Evolutionary conservation across 2,113 vertebrate species (phyloP).

Genomic region (Melanotaenia duboulayi): DNA sequence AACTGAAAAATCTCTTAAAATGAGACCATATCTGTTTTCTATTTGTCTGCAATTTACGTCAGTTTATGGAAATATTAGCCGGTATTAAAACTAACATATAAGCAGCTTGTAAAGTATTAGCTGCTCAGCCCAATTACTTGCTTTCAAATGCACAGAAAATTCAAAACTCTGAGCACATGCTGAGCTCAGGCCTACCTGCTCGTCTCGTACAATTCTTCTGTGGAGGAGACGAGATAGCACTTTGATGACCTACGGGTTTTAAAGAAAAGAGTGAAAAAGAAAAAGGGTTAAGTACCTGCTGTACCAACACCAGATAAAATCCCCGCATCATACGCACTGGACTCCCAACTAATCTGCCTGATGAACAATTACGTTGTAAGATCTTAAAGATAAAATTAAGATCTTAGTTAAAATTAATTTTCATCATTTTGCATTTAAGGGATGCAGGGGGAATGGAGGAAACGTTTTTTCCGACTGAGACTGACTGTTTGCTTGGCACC

Average conservation of each 20-base stretch:
- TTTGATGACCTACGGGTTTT: neutral
- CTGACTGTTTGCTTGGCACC: neutral
- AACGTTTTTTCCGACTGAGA: neutral
- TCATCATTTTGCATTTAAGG: conserved; percentile 44
- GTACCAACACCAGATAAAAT: neutral
- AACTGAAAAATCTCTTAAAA: no score
- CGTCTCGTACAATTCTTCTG: conserved; percentile 4
- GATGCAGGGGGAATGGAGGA: conserved; percentile 1
- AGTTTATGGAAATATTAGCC: no score
- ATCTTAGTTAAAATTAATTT: conserved; percentile 42
- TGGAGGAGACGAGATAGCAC: neutral
- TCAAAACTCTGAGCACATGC: neutral
- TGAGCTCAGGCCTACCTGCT: conserved; percentile 48
- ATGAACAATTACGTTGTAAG: conserved; percentile 42
- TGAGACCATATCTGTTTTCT: no score
- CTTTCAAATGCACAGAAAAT: neutral
- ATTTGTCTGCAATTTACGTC: no score
- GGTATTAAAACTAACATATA: neutral
- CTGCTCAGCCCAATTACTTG: no score
- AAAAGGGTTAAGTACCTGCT: neutral
- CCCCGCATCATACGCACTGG: neutral
- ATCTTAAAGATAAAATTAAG: conserved; percentile 74
- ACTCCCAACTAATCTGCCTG: neutral
- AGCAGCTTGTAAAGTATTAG: no score
- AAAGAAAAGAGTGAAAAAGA: neutral